Percentiles rank a stretch among this genome's conserved stretches.
Evolutionary conservation across 2,113 vertebrate genomes (phyloP).

Genomic region (Paedocypris sp.): DNA sequence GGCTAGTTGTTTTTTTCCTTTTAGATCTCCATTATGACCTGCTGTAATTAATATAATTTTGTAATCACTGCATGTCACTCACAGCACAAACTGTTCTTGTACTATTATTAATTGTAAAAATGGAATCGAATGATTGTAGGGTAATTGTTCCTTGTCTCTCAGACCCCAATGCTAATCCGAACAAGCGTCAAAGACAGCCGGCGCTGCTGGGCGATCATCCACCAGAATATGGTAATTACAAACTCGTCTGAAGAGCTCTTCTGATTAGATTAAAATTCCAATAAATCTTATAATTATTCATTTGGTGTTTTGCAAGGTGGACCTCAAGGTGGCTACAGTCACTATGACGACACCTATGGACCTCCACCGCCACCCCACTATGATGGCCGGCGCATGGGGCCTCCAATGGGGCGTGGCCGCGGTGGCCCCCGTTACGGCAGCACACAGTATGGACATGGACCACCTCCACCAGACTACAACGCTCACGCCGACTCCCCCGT

Average conservation of each 20-base stretch:
- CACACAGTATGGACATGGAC: constrained; percentile 73
- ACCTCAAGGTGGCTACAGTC: constrained; percentile 78
- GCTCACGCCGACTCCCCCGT: constrained; percentile 83
- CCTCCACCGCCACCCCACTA: constrained; percentile 78
- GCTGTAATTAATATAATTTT: background rate
- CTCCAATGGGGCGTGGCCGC: constrained; percentile 70
- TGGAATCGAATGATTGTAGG: no score
- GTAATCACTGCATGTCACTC: constrained; percentile 48
- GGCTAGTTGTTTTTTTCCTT: background rate
- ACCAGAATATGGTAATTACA: constrained; percentile 68
- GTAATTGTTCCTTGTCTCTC: constrained; percentile 41
- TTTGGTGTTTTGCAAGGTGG: constrained; percentile 51
- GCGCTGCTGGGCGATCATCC: constrained; percentile 82
- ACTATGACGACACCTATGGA: constrained; percentile 78
- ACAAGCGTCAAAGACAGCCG: constrained; percentile 83
- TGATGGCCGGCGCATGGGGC: constrained; percentile 79
- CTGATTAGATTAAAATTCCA: background rate
- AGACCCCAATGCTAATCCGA: constrained; percentile 75
- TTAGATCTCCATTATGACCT: constrained; percentile 54
- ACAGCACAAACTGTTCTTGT: constrained; percentile 27
- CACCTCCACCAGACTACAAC: constrained; percentile 72
- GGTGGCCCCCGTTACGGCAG: constrained; percentile 71
- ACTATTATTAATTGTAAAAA: no score
- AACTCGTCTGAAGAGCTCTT: background rate
- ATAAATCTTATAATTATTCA: background rate